Conservation (phyloP, 2,888 invertebrate genomes). For the Neocrepidodera transversa region DNA sequence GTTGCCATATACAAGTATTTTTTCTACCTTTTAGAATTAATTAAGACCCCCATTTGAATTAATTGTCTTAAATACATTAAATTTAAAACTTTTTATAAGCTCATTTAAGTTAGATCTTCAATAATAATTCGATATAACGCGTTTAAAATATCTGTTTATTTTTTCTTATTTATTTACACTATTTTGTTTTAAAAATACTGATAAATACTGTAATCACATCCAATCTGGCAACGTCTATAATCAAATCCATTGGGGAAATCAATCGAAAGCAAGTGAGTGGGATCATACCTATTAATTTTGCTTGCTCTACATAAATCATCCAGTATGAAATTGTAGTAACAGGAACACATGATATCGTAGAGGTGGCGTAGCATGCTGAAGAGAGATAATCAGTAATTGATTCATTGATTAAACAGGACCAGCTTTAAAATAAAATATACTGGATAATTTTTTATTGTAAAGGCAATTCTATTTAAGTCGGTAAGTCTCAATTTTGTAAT, state of each 20-base stretch:
- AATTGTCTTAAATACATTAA: too few relatives aligned
- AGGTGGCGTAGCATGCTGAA: neutral
- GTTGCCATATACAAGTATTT: too few relatives aligned
- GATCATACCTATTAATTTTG: constrained; percentile 38
- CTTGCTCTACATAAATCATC: constrained; percentile 58
- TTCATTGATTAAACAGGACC: constrained; percentile 6
- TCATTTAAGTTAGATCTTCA: too few relatives aligned
- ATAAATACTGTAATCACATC: neutral
- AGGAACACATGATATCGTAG: constrained; percentile 44
- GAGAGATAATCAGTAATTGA: constrained; percentile 3
- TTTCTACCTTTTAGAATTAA: too few relatives aligned
- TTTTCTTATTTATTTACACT: too few relatives aligned
- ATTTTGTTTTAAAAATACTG: neutral
- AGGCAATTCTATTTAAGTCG: too few relatives aligned
- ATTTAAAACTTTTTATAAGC: too few relatives aligned
- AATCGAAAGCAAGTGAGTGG: constrained; percentile 13
- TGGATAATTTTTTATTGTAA: too few relatives aligned
- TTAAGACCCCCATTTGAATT: too few relatives aligned
- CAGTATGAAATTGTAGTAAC: constrained; percentile 51
- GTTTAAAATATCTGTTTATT: too few relatives aligned
- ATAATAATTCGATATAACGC: too few relatives aligned
- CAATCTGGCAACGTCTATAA: neutral
- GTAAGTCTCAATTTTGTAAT: too few relatives aligned
- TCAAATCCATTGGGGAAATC: constrained; percentile 20
- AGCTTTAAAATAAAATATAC: neutral